Conservation (phyloP, 30 jellyfish, hydroid and myxozoan genomes). For the Turritopsis rubra region DNA sequence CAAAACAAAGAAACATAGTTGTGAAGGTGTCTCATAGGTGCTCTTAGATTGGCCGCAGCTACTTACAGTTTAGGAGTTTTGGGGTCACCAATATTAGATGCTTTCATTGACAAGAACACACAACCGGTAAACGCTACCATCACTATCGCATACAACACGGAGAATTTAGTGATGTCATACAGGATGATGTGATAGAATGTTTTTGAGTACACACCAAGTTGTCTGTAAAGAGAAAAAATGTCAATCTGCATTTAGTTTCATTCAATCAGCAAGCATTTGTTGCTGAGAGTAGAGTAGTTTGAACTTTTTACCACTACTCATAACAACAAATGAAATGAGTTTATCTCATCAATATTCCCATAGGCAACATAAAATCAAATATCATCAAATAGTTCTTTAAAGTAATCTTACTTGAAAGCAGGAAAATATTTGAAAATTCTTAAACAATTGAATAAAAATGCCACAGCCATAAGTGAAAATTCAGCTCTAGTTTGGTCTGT, state of each 20-base stretch:
- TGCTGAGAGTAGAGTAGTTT: no score
- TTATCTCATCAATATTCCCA: no score
- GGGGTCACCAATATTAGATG: conserved; percentile 7
- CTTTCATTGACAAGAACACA: conserved; percentile 54
- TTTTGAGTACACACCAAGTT: conserved; percentile 68
- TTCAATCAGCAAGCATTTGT: no score
- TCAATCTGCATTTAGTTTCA: no score
- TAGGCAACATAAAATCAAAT: no score
- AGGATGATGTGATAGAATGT: conserved; percentile 51
- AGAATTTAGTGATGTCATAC: conserved; percentile 48
- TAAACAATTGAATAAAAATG: conserved; percentile 54
- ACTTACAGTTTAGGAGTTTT: background rate
- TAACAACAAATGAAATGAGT: no score
- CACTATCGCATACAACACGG: conserved; percentile 42
- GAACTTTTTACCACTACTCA: no score
- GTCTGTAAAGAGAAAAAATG: conserved; percentile 27
- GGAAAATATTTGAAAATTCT: conserved; percentile 69
- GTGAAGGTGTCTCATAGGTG: no score
- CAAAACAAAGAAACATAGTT: no score
- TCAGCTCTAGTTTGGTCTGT: conserved; percentile 29
- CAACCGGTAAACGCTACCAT: conserved; percentile 74
- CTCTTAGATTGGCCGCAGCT: background rate
- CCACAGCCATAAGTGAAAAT: conserved; percentile 49
- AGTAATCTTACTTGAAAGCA: conserved; percentile 49
- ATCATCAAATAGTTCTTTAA: no score